Conservation (phyloP, 2,888 invertebrate species). For the Heliconius aoede region DNA sequence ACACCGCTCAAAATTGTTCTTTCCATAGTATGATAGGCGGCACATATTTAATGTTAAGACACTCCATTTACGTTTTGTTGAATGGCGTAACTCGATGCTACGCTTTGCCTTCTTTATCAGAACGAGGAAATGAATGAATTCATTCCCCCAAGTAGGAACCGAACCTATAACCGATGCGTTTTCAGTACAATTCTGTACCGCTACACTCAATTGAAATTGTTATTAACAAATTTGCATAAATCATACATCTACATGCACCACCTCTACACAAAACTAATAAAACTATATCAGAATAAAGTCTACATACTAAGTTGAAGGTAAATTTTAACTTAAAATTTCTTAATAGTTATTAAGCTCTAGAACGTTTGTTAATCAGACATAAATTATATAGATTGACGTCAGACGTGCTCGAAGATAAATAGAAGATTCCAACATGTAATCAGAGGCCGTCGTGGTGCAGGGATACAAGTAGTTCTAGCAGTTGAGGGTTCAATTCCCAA, state of each 20-base stretch:
- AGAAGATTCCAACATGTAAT: background rate
- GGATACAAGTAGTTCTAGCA: no score
- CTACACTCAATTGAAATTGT: background rate
- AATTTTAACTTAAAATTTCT: background rate
- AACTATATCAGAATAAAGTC: background rate
- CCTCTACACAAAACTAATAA: background rate
- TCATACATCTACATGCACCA: background rate
- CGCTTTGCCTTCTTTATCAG: no score
- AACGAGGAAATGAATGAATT: no score
- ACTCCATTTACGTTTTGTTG: no score
- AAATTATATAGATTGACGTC: conserved; percentile 10
- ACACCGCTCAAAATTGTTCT: no score
- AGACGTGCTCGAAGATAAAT: conserved; percentile 9
- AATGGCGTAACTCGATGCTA: no score
- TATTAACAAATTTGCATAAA: background rate
- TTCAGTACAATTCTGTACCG: background rate
- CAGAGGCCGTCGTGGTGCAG: no score
- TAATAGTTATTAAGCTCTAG: conserved; percentile 11
- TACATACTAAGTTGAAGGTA: background rate
- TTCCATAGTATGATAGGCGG: no score
- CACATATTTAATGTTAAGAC: no score
- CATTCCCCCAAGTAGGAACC: background rate
- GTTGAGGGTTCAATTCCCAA: no score
- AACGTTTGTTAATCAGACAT: conserved; percentile 7
- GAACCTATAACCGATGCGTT: background rate